phyloP scores from a whole-genome alignment of 1,140 invertebrate genomes.

The Polyergus mexicanus region DNA sequence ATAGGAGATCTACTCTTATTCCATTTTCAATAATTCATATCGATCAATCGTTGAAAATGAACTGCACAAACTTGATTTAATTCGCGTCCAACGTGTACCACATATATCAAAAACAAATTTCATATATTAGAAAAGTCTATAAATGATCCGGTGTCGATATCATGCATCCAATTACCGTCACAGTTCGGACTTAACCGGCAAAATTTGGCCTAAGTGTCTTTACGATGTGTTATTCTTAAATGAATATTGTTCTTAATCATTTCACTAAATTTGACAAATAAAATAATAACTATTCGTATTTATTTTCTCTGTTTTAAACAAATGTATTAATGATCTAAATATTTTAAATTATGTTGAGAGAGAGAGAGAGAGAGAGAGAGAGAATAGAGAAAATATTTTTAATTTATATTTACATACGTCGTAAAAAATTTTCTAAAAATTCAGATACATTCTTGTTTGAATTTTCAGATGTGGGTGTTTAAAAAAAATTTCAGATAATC shows the following conservation, averaged over 20 bases:
- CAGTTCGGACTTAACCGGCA: slow-evolving; percentile 4
- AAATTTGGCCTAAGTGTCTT: slow-evolving; percentile 36
- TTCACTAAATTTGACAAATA: neutral
- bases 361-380: neutral
- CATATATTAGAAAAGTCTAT: slow-evolving; percentile 24
- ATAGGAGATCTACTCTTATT: neutral
- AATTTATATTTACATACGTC: neutral
- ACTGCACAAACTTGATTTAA: neutral
- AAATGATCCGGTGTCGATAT: slow-evolving; percentile 40
- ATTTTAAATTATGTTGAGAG: neutral
- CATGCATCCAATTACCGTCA: neutral
- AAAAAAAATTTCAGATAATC: too few species aligned
- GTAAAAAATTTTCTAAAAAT: neutral
- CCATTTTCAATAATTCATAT: neutral
- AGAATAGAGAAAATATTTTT: neutral
- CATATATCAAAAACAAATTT: neutral
- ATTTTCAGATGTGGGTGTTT: too few species aligned
- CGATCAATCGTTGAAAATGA: neutral
- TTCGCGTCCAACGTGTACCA: neutral
- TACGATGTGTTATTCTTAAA: slow-evolving; percentile 12
- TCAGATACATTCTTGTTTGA: too few species aligned
- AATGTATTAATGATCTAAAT: neutral
- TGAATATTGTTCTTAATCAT: slow-evolving; percentile 2
- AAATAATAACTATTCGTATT: too few species aligned
- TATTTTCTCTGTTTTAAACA: neutral